Conservation (phyloP, 2,888 invertebrate genomes). For the Mactromeris polynyma region DNA sequence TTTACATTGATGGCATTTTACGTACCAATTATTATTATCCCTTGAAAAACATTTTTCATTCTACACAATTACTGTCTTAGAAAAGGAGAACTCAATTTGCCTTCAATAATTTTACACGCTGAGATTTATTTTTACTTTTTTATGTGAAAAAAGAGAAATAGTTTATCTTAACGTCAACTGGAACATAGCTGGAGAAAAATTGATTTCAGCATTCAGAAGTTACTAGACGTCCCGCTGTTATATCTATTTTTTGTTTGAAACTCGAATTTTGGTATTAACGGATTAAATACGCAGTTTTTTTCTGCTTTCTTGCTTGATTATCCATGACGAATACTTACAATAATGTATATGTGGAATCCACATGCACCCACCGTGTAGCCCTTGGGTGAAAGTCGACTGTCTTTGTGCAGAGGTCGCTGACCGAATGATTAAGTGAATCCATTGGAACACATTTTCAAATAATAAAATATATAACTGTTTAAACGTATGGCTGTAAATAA, state of each 20-base stretch:
- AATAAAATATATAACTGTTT: neutral
- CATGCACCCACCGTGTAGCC: neutral
- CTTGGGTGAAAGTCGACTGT: neutral
- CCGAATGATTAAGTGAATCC: neutral
- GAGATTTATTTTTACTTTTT: neutral
- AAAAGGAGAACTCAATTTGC: neutral
- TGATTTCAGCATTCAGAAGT: neutral
- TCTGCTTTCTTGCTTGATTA: neutral
- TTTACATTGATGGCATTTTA: neutral
- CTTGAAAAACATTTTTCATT: conserved; percentile 22
- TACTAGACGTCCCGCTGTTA: neutral
- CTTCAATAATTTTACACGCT: neutral
- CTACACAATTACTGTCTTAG: neutral
- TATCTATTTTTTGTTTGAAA: neutral
- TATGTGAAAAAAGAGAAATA: neutral
- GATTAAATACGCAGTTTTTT: neutral
- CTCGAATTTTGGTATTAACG: neutral
- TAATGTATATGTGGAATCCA: neutral
- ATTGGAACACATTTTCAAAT: neutral
- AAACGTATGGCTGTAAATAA: neutral
- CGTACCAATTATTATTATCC: neutral
- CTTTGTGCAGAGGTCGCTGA: neutral
- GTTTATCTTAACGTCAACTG: neutral
- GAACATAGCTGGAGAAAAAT: conserved; percentile 11
- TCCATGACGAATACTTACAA: neutral